Conservation (phyloP, 2,797 vertebrate species). For the Ctenopoma kingsleyae region DNA sequence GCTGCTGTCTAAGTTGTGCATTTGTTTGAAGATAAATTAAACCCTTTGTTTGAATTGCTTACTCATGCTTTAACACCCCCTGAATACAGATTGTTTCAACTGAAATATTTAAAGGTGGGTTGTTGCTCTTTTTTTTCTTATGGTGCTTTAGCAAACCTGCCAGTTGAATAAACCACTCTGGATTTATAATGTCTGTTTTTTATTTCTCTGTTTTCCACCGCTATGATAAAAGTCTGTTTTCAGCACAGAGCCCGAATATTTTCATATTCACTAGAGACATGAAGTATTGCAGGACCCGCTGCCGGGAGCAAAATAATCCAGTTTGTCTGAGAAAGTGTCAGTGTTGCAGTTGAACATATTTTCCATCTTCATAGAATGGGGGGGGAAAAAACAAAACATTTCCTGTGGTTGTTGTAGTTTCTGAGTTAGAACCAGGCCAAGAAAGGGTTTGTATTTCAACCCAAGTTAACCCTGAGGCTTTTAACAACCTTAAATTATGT, state of each 20-base stretch:
- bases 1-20: slow-evolving; percentile 42
- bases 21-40: slow-evolving; percentile 44
- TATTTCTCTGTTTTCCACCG: slow-evolving; percentile 8
- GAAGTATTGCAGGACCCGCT: slow-evolving; percentile 23
- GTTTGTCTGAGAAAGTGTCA: slow-evolving; percentile 33
- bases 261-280: slow-evolving; percentile 9
- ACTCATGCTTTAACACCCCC: slow-evolving; percentile 51
- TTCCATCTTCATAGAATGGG: slow-evolving; percentile 48
- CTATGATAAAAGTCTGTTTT: slow-evolving; percentile 8
- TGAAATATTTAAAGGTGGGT: slow-evolving; percentile 45
- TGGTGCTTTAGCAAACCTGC: slow-evolving; percentile 79
- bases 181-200: slow-evolving; percentile 43
- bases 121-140: slow-evolving; percentile 56
- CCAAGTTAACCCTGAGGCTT: slow-evolving; percentile 12
- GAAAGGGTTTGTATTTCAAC: slow-evolving; percentile 36
- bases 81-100: slow-evolving; percentile 56
- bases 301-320: slow-evolving; percentile 39
- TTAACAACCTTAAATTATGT: slow-evolving; percentile 9
- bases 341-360: slow-evolving; percentile 41
- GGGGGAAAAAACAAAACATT: slow-evolving; percentile 40
- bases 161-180: slow-evolving; percentile 77
- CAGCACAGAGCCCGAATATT: slow-evolving; percentile 21
- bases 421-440: slow-evolving; percentile 13
- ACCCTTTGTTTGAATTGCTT: slow-evolving; percentile 50
- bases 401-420: slow-evolving; percentile 57